Evolutionary conservation across 2,888 invertebrate genomes (phyloP).

Genomic region (Dolichopus griseipennis): DNA sequence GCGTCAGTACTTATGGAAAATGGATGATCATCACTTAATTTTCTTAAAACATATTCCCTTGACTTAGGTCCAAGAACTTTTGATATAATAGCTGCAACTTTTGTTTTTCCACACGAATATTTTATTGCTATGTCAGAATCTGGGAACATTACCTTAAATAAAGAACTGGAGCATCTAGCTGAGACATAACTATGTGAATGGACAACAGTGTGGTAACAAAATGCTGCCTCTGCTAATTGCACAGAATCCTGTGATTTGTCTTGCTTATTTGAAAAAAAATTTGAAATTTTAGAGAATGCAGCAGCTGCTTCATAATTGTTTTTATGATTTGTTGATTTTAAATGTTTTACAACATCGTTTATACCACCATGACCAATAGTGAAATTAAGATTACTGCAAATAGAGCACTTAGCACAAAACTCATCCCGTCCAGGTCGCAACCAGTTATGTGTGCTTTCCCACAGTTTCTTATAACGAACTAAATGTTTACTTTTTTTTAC

Average conservation of each 20-base stretch:
- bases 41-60: slow-evolving; percentile 5
- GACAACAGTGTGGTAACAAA: slow-evolving; percentile 12
- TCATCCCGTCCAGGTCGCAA: background rate
- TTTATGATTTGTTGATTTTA: too few species aligned
- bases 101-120: background rate
- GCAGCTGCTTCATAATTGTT: background rate
- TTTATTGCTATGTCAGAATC: slow-evolving; percentile 11
- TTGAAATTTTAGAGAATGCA: background rate
- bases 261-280: background rate
- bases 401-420: background rate
- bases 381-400: slow-evolving; percentile 2
- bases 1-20: slow-evolving; percentile 10
- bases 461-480: background rate
- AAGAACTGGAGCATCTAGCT: slow-evolving; percentile 7
- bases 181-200: slow-evolving; percentile 10
- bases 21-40: background rate
- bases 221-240: slow-evolving; percentile 9
- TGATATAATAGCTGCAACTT: background rate
- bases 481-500: background rate
- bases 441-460: slow-evolving; percentile 8
- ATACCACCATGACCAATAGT: slow-evolving; percentile 2
- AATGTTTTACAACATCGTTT: background rate
- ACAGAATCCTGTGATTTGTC: background rate
- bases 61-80: slow-evolving; percentile 12
- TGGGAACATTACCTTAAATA: slow-evolving; percentile 7